Conservation (phyloP, 92 coral and sea anemone species). For the Epizoanthus illoricatus region DNA sequence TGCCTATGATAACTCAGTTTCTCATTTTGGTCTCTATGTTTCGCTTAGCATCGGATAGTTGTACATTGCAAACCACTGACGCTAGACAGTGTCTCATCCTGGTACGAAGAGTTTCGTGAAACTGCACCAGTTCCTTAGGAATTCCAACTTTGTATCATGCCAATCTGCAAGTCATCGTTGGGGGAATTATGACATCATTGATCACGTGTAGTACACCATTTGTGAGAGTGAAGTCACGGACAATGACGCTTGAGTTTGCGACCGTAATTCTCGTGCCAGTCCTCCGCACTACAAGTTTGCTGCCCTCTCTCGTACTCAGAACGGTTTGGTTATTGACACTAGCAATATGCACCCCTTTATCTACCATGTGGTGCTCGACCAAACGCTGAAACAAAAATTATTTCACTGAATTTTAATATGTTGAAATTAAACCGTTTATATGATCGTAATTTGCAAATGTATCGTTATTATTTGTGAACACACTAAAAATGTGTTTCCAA, state of each 20-base stretch:
- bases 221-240: conserved; percentile 25
- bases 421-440: too few relatives aligned
- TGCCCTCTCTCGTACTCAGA: conserved; percentile 35
- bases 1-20: too few relatives aligned
- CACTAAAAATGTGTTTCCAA: too few relatives aligned
- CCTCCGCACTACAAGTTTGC: conserved; percentile 8
- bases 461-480: background rate
- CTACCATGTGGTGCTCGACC: conserved; percentile 37
- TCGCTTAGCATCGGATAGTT: too few relatives aligned
- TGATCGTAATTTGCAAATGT: background rate
- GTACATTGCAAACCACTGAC: too few relatives aligned
- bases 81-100: too few relatives aligned
- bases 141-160: background rate
- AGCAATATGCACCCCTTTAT: conserved; percentile 7
- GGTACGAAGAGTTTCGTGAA: too few relatives aligned
- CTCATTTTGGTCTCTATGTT: too few relatives aligned
- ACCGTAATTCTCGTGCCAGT: conserved; percentile 4
- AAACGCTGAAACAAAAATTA: conserved; percentile 9
- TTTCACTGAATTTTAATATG: too few relatives aligned
- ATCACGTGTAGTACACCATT: conserved; percentile 49
- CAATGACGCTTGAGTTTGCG: conserved; percentile 35
- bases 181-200: conserved; percentile 45
- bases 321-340: background rate
- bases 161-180: conserved; percentile 21
- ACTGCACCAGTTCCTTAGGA: too few relatives aligned